Evolutionary conservation across 2,888 invertebrate genomes (phyloP), one percentile per base, ranked within the genome.

Genomic region (Hoplodrina ambigua): DNA sequence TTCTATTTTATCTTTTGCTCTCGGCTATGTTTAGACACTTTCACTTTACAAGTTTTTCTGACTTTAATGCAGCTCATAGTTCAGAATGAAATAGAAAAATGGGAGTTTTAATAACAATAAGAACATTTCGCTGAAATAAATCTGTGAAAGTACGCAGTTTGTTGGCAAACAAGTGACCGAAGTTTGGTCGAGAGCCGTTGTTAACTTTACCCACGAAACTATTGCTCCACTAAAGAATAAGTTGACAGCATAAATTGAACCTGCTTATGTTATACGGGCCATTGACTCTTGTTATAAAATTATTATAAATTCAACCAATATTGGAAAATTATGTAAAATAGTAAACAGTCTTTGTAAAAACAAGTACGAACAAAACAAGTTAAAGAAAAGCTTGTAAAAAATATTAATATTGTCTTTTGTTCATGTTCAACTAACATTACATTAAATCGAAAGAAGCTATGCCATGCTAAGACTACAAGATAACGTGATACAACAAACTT

Each of bases 111-210:
- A 57, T 68, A 69, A 69, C 30, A 44, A 17, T 63, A 65, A 59
- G 33, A 80, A 83, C 80, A 56, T 82, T 69, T 75, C 46, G 63
- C 58, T 46, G 57, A 72, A 79, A 74, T 76, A 82, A 76, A 72
- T 73, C 64, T 68, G 57, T 63, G 55, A 33, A 62, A 67, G 58
- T 67, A 64, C 61, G 33, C 53, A 71, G 61, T 76, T 71, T 80
- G 76, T 80, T 76, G 69, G 59, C 52, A 69, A 73, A 73, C 67
- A 80, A 73, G 69, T 76, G 55, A 52, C 44, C 55, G 11, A 74
- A 81, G 65, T 76, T 80, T 65, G 60, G 64, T 54, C 59, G 62
- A 63, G 54, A 61, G 69, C 62, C 50, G 66, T 75, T 69, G 57
- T 76, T 65, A 73, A 76, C 61, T 76, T 65, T 56, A 19, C n/a